Evolutionary conservation across 35 echinoderm and acorn worm genomes (phyloP).

Genomic region (Chiridota heheva): DNA sequence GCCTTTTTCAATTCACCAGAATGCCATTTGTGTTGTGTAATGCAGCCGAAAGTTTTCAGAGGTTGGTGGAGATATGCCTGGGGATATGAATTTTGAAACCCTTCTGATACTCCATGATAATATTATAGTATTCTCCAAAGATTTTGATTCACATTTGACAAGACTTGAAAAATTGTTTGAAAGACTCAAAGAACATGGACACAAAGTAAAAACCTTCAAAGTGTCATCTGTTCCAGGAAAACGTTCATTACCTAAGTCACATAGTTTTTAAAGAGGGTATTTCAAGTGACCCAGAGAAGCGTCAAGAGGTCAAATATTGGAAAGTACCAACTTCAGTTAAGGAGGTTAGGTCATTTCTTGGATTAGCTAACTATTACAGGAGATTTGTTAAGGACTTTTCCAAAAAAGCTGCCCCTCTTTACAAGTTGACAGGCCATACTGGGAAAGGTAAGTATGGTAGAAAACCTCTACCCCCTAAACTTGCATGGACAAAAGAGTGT

Average conservation of each 20-base stretch:
- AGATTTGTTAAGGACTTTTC: background rate
- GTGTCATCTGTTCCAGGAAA: constrained; percentile 25
- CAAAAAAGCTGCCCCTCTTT: background rate
- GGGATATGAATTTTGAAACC: constrained; percentile 46
- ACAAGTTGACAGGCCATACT: background rate
- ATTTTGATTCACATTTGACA: constrained; percentile 23
- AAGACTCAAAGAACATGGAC: constrained; percentile 2
- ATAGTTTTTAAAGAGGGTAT: constrained; percentile 19
- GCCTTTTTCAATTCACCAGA: constrained; percentile 31
- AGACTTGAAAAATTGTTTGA: constrained; percentile 9
- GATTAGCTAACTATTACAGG: constrained; percentile 3
- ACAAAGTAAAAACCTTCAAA: constrained; percentile 44
- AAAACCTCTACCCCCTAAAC: background rate
- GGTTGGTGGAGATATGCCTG: constrained; percentile 65
- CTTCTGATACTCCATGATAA: constrained; percentile 55
- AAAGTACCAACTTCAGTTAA: background rate
- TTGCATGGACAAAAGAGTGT: constrained; percentile 33
- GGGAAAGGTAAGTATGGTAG: background rate
- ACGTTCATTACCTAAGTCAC: constrained; percentile 32
- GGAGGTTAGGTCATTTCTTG: constrained; percentile 3
- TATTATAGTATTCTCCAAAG: constrained; percentile 55
- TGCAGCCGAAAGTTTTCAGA: constrained; percentile 63
- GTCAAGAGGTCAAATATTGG: constrained; percentile 12
- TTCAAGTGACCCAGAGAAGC: constrained; percentile 13
- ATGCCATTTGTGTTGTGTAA: constrained; percentile 73